Evolutionary conservation across 1,140 invertebrate genomes (phyloP), one percentile per base, ranked within the genome.

Genomic region (Drosophila sproati): DNA sequence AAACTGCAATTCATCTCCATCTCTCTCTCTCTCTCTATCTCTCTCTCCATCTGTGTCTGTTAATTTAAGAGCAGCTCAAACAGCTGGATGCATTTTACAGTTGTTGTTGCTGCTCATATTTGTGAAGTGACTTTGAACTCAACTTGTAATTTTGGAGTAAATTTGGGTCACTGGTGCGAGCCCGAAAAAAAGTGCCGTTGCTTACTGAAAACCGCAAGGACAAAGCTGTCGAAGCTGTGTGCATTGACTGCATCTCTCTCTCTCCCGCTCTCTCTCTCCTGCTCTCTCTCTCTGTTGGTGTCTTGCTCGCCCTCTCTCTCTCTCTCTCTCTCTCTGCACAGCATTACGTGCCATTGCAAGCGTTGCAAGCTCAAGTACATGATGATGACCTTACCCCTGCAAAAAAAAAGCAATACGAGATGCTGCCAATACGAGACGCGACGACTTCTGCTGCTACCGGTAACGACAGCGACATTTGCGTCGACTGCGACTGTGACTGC

Each of bases 361-460:
- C 72, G 47, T 75, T 75, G 71, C 76, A 80, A 85, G 86, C 85
- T 85, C 85, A 88, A 89, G 85, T 89, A 85, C 80, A 85, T 78
- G 20, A 20, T 20, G 20, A 20, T 20, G 80, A 88, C 85, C 85
- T 88, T 89, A 85, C 85, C 75, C 85, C 79, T 75, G 72, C 72
- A 47, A 50, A 34, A 45, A 45, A 8, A 41, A 45, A 61, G 48
- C 72, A 61, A 69, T 50, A 48, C 66, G 56, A 20, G 20, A 61
- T 70, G 72, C 32, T 39, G 20, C 20, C 20, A 54, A 37, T 31
- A 7, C 39, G 28, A 31, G 51, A 8, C 43, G 35, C 10, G 39
- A 41, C 12, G 45, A 8, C 32, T 12, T 35, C n/a, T 34, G 34
- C 39, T 57, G 39, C 55, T 57, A 47, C n/a, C 12, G 45, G 12